Evolutionary conservation across 2,113 vertebrate genomes (phyloP).

Genomic region (Progne subis): DNA sequence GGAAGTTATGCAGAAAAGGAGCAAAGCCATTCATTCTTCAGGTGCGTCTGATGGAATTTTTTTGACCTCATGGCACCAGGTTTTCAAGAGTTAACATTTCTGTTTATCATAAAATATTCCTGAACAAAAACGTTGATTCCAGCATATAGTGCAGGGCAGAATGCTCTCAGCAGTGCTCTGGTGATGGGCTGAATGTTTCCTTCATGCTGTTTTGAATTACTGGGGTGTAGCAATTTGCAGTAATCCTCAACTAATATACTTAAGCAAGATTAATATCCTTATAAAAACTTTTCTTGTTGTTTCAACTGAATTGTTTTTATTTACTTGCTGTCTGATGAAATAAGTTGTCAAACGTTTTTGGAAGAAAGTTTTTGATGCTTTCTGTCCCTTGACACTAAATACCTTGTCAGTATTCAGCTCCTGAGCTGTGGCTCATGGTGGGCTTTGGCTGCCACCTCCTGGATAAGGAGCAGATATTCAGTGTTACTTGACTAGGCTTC

Average conservation of each 20-base stretch:
- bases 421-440: not conserved
- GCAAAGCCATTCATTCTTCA: slow-evolving; percentile 99
- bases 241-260: not conserved
- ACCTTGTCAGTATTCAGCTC: not conserved
- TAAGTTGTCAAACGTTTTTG: not conserved
- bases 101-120: accelerated
- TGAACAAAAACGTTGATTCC: not conserved
- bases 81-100: not conserved
- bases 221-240: not conserved
- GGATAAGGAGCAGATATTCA: not conserved
- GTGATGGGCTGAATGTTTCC: not conserved
- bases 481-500: not conserved
- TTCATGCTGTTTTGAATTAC: not conserved
- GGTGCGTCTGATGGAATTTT: slow-evolving; percentile 68
- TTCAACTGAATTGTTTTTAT: not conserved
- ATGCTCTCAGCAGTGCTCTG: not conserved
- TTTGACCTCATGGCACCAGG: not conserved
- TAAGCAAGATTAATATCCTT: not conserved
- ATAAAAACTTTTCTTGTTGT: not conserved
- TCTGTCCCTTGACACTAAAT: not conserved
- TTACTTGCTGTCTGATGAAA: not conserved
- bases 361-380: not conserved
- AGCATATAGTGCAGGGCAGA: not conserved
- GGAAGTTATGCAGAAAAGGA: slow-evolving; percentile 99
- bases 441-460: slow-evolving; percentile 41